Conservation (phyloP, 1,140 invertebrate genomes). For the Pseudomyrmex sp. region DNA sequence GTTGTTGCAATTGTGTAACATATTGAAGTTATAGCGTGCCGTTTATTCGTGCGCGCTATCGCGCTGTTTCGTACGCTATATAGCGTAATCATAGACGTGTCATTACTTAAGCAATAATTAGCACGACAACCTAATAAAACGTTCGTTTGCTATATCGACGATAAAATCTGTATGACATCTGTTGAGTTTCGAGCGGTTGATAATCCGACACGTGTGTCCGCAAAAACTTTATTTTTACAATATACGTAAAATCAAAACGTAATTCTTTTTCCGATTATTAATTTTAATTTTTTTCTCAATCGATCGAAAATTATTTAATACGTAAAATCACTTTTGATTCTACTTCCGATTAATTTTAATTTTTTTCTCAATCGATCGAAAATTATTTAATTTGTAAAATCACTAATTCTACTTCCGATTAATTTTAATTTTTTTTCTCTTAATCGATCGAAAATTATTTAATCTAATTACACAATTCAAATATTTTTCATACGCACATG, state of each 20-base stretch:
- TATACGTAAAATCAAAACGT: too few species aligned
- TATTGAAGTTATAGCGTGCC: neutral
- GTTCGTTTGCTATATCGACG: neutral
- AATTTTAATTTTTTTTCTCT: neutral
- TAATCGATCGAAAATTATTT: neutral
- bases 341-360: too few species aligned
- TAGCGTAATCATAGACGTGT: neutral
- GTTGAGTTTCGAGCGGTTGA: neutral
- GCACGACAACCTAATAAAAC: slow-evolving; percentile 8
- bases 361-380: neutral
- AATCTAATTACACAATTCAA: neutral
- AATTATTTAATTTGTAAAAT: neutral
- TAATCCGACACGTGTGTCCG: neutral
- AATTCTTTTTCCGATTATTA: too few species aligned
- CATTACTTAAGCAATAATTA: slow-evolving; percentile 33
- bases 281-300: neutral
- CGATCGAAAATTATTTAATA: neutral
- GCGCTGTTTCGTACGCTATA: neutral
- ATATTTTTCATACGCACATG: too few species aligned
- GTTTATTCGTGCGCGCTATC: neutral
- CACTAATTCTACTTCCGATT: neutral
- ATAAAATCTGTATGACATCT: neutral
- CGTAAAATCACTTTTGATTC: too few species aligned
- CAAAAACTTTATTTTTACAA: too few species aligned
- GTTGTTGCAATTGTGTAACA: slow-evolving; percentile 4